Evolutionary conservation across 2,113 vertebrate species (phyloP).

Genomic region (Epinephelus moara): DNA sequence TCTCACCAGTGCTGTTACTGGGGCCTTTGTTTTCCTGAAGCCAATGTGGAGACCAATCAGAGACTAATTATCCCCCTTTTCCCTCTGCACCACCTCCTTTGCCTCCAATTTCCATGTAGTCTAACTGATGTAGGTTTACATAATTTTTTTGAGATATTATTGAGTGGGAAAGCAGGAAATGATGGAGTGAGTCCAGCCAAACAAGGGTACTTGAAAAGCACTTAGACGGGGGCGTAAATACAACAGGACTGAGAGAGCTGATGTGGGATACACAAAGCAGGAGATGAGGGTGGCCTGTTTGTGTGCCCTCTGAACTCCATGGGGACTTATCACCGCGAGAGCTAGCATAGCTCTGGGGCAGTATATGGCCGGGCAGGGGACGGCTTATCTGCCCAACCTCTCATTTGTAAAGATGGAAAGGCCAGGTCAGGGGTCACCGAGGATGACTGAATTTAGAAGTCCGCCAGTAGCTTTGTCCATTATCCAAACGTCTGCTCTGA

Average conservation of each 20-base stretch:
- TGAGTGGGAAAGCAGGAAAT: slow-evolving; percentile 60
- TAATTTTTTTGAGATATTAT: slow-evolving; percentile 42
- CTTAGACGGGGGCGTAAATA: slow-evolving; percentile 74
- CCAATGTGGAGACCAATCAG: slow-evolving; percentile 35
- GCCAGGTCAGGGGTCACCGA: slow-evolving; percentile 81
- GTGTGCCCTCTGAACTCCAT: slow-evolving; percentile 80
- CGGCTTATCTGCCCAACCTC: slow-evolving; percentile 82
- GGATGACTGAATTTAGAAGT: slow-evolving; percentile 85
- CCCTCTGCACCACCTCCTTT: slow-evolving; percentile 2
- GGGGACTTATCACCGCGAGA: slow-evolving; percentile 81
- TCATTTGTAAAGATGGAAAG: slow-evolving; percentile 86
- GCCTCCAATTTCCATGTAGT: slow-evolving; percentile 38
- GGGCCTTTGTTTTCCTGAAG: slow-evolving; percentile 51
- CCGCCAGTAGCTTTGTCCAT: slow-evolving; percentile 78
- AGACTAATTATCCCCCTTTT: slow-evolving; percentile 33
- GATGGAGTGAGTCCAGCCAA: slow-evolving; percentile 48
- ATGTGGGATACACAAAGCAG: slow-evolving; percentile 77
- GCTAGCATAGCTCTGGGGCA: slow-evolving; percentile 76
- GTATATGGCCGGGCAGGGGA: slow-evolving; percentile 74
- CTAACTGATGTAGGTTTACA: slow-evolving; percentile 55
- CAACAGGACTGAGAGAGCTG: slow-evolving; percentile 67
- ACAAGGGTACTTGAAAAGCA: slow-evolving; percentile 75
- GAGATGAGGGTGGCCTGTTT: slow-evolving; percentile 78
- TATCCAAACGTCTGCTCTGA: slow-evolving; percentile 84
- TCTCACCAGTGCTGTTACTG: slow-evolving; percentile 72